phyloP scores from a whole-genome alignment of 2,888 invertebrate genomes.

The Volucella zonaria region DNA sequence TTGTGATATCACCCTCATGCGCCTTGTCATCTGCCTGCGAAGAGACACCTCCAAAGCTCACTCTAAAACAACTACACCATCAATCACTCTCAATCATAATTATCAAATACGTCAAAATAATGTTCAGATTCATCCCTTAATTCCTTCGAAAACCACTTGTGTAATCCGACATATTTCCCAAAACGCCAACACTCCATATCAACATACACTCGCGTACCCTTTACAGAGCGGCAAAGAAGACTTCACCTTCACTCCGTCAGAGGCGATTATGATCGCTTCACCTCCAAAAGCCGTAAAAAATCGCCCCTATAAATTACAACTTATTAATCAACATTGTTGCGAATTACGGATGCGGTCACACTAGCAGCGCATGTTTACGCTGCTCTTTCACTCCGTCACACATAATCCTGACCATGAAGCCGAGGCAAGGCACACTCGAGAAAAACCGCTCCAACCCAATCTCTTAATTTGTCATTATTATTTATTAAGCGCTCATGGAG shows the following conservation, averaged over 20 bases:
- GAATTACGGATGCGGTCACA: constrained; percentile 34
- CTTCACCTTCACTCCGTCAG: constrained; percentile 17
- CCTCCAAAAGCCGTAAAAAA: constrained; percentile 60
- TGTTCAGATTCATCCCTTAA: background rate
- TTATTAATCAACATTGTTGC: constrained; percentile 70
- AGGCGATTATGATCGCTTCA: constrained; percentile 60
- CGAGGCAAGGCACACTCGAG: constrained; percentile 14
- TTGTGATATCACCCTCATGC: too few species aligned
- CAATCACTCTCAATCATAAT: background rate
- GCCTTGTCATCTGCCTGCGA: too few species aligned
- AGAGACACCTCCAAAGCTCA: too few species aligned
- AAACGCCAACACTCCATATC: constrained; percentile 8
- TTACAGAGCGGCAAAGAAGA: background rate
- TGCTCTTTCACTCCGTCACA: background rate
- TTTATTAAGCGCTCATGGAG: constrained; percentile 62
- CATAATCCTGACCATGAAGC: constrained; percentile 50
- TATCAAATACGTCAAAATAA: background rate
- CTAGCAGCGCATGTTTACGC: background rate
- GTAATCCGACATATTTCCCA: background rate
- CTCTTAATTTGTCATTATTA: constrained; percentile 74
- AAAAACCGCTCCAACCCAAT: constrained; percentile 44
- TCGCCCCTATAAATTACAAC: constrained; percentile 71
- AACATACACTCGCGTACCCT: background rate
- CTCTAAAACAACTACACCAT: background rate
- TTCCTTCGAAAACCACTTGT: background rate